Evolutionary conservation across 2,888 invertebrate species (phyloP), one percentile per base, ranked within the genome.

Genomic region (Drosophila pegasa): DNA sequence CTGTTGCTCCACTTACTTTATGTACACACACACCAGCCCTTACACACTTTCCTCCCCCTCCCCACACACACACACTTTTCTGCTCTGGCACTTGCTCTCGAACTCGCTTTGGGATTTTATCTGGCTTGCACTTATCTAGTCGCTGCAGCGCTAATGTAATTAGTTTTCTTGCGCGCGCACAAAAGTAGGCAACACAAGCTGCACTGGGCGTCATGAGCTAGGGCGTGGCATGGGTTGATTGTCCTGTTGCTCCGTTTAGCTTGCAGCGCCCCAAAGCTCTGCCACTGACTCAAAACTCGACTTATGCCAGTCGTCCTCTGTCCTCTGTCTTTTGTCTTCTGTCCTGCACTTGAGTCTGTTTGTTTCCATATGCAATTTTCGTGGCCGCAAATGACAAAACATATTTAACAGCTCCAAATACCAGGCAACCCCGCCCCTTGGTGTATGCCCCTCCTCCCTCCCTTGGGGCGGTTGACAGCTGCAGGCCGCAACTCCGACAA

Each of bases 131-230:
- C 40, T 71, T 78, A 69, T 74, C 66, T 63, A 51, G 58, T 33
- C 66, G 54, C 47, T 60, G 54, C 64, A 60, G 60, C 29, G 45
- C 60, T 77, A 73, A 80, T 73, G 60, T 73, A 80, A 82, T 83
- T 80, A 83, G 59, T 65, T 80, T 71, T 48, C 29, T 14, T 47
- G n/a, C 22, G 16, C 22, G 41, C 58, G 48, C 64, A 29, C 22
- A 47, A 63, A 69, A 35, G 61, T 45, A 57, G 47, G 51, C 68
- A 69, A 58, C 20, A 8, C 4, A 58, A 67, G 47, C 25, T 37
- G 67, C 47, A 58, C 40, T n/a, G n/a, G n/a, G n/a, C n/a, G n/a
- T n/a, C n/a, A n/a, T 18, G 25, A 18, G 18, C 35, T 47, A 18
- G 38, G 22, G 20, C 12, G 20, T 40, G 2, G 27, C 10, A 9